Percentiles rank a stretch among this genome's conserved stretches.
These are phyloP conservation scores for Leucoma salicis DNA, from an alignment of 2,888 invertebrate genomes.

Conservation along the genomic window DNA sequence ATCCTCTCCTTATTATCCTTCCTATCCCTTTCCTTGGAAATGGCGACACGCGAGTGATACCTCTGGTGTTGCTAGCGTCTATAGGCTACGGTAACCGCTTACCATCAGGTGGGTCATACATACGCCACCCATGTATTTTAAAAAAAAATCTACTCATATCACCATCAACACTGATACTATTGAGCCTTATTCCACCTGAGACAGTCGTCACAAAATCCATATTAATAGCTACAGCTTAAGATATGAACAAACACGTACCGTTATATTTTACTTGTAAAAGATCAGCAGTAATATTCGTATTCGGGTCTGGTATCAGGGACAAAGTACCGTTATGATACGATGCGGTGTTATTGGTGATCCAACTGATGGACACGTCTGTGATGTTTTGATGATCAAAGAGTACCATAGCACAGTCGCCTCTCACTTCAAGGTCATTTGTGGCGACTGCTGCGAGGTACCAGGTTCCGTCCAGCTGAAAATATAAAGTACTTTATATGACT, in stretches of 20 bases:
- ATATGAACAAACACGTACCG: conserved; percentile 47
- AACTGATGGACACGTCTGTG: conserved; percentile 65
- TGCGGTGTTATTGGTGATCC: conserved; percentile 64
- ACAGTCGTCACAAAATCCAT: no score
- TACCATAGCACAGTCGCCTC: conserved; percentile 67
- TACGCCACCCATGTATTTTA: no score
- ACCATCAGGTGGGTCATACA: no score
- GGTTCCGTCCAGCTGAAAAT: conserved; percentile 61
- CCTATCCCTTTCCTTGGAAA: no score
- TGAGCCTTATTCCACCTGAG: no score
- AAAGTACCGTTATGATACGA: conserved; percentile 68
- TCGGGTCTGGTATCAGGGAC: conserved; percentile 54
- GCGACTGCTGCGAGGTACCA: conserved; percentile 68
- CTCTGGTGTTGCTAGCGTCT: no score
- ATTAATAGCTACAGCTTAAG: no score
- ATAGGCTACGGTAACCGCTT: no score
- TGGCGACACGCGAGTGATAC: no score
- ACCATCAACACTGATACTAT: no score
- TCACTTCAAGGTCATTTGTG: conserved; percentile 55
- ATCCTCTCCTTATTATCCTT: no score
- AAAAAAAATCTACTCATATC: no score
- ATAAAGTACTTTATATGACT: neutral
- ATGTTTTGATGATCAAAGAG: conserved; percentile 69
- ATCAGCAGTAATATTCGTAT: conserved; percentile 58
- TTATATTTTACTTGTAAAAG: conserved; percentile 62